phyloP scores from a whole-genome alignment of 2,797 vertebrate species.

The Rhinogobio ventralis region DNA sequence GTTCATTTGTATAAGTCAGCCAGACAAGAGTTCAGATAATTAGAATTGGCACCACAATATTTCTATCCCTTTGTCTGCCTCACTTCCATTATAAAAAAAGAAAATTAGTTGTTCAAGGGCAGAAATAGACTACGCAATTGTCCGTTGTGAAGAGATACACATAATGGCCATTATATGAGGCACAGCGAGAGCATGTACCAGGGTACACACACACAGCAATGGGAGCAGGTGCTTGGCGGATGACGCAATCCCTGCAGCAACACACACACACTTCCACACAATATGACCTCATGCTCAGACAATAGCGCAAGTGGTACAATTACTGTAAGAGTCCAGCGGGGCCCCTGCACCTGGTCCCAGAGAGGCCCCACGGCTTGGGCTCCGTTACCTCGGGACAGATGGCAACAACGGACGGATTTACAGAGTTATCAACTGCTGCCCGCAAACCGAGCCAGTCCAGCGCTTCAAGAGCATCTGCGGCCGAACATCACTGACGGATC shows the following conservation, averaged over 20 bases:
- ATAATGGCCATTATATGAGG: conserved; percentile 63
- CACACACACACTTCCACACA: conserved; percentile 35
- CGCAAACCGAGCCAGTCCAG: conserved; percentile 49
- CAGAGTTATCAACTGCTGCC: conserved; percentile 56
- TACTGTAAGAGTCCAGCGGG: conserved; percentile 57
- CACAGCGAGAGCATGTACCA: conserved; percentile 54
- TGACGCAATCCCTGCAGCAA: conserved; percentile 52
- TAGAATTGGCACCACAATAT: neutral
- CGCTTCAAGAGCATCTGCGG: conserved; percentile 55
- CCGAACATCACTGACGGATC: conserved; percentile 14
- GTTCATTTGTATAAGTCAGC: neutral
- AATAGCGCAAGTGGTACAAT: conserved; percentile 57
- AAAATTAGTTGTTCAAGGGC: conserved; percentile 31
- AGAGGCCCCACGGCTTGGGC: conserved; percentile 45
- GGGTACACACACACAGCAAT: conserved; percentile 9
- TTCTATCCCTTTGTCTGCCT: conserved; percentile 27
- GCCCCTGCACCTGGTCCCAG: conserved; percentile 54
- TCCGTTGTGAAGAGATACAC: conserved; percentile 32
- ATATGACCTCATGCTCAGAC: conserved; percentile 54
- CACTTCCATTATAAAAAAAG: conserved; percentile 40
- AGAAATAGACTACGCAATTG: conserved; percentile 5
- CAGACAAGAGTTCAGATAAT: neutral
- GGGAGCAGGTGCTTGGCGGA: conserved; percentile 51
- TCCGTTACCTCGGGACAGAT: conserved; percentile 68
- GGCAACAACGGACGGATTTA: conserved; percentile 65